Conservation (phyloP, 2,113 vertebrate genomes). For the Calidris pygmaea region DNA sequence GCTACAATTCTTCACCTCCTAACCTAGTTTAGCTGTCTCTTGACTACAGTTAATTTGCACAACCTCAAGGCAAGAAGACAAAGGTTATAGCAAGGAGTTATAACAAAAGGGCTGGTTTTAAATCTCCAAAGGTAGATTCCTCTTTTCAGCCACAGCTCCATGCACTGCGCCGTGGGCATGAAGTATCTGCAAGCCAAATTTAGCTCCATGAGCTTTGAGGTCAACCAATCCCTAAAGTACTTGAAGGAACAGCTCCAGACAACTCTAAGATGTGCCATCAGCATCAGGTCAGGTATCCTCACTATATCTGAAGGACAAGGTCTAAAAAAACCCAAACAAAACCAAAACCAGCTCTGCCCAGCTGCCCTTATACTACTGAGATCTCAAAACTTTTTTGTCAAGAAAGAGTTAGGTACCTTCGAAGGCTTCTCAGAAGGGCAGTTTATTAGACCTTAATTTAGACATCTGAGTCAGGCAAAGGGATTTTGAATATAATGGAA, state of each 20-base stretch:
- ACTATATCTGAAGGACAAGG: fast-evolving
- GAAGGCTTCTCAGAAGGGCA: not conserved
- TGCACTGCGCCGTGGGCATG: not conserved
- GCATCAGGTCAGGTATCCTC: not conserved
- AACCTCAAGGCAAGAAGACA: not conserved
- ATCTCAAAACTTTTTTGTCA: not conserved
- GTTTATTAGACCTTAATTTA: not conserved
- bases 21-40: not conserved
- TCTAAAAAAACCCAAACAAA: not conserved
- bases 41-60: not conserved
- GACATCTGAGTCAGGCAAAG: not conserved
- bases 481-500: not conserved
- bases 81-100: not conserved
- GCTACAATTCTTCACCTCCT: not conserved
- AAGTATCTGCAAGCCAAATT: not conserved
- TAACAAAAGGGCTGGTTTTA: not conserved
- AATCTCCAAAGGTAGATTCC: not conserved
- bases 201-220: not conserved
- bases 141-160: not conserved
- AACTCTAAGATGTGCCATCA: not conserved
- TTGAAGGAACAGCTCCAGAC: not conserved
- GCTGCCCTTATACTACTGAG: not conserved
- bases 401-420: not conserved
- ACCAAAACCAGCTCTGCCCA: not conserved
- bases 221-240: not conserved